Evolutionary conservation across 2,888 invertebrate genomes (phyloP), one percentile per base, ranked within the genome.

Genomic region (Aricia artaxerxes): DNA sequence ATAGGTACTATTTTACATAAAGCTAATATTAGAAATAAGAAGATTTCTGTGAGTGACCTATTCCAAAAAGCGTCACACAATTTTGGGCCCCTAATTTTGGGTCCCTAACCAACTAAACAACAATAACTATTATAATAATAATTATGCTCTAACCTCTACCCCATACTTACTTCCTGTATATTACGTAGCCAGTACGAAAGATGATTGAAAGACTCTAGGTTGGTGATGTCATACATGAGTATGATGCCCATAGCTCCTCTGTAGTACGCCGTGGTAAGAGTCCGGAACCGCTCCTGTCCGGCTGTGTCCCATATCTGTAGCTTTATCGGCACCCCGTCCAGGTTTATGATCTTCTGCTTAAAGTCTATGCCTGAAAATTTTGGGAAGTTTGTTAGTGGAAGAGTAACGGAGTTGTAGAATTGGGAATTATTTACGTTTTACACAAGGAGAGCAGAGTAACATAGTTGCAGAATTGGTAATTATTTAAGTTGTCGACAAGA

Each of bases 231-330:
- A 88, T 98, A 98, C 96, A 98, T 97, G 38, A 98, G 95, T 76
- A 98, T 95, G 84, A 98, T 98, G 78, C 98, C 98, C 98, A 98
- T 98, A 16, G 98, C 98, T 4, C 98, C 98, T 76, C 98, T 95
- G 90, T 98, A 98, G 91, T 98, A 98, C 5, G 98, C 98, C 13
- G 97, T 97, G 77, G 98, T 98, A 82, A 98, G 92, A 9, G 98
- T 98, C 64, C 98, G 95, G 90, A 97, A 97, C 81, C 94, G 86
- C 83, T 94, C 94, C 86, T 97, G 97, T 0, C 98, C 98, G 11
- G 98, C 98, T 0, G 98, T 98, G 88, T 98, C 98, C 98, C 98
- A 98, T 89, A 97, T 97, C 91, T 97, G 97, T 78, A 97, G 94
- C 90, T 98, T 98, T 85, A 98, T 97, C 78, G 97, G 97, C 80